Base-by-base conservation (phyloP, 2,113 vertebrate genomes). In the Caloenas nicobarica region DNA sequence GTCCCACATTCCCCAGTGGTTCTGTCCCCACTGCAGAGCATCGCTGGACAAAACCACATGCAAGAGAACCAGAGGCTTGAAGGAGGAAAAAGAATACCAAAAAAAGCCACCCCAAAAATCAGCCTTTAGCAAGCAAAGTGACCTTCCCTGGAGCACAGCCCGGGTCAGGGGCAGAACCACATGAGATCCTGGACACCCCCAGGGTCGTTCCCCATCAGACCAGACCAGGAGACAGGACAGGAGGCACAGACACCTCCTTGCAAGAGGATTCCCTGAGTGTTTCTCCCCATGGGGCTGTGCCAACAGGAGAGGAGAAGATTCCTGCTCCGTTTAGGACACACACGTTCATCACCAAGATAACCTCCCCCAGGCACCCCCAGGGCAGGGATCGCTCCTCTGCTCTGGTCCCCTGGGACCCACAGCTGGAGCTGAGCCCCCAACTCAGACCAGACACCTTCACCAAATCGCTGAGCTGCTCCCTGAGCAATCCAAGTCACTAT, bases 401-500 rank as follows among this genome's bases (percentile, higher is more conserved):
- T 58, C 56, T 21, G 29, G 4, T 16, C 17, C 38, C 6, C n/a
- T 9, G 61, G 72, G 5, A 5, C 7, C 36, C 1, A 1, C 48
- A 15, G 25, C n/a, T 18, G 18, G 62, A 48, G 44, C 33, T 2
- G 46, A 74, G 64, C 38, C 1, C 71, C 15, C 16, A 12, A 13
- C 17, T 22, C 50, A 7, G 26, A 1, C 42, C 36, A 7, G 19
- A 2, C 19, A 10, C 22, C 33, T 77, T 26, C 15, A 5, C 25
- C 48, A 2, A 34, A 12, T 3, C 8, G 51, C 29, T 5, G 57
- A 77, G 46, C 34, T 54, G 2, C 24, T 44, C 34, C 78, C 53
- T 2, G 8, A 26, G 50, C 16, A 23, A 22, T 3, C 48, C 68
- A 31, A 33, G 44, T 11, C 21, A 74, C 31, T 5, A 0, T 0